Percentiles rank a stretch among this genome's conserved stretches.
phyloP scores from a whole-genome alignment of 2,113 vertebrate species.

The Cavia porcellus region DNA sequence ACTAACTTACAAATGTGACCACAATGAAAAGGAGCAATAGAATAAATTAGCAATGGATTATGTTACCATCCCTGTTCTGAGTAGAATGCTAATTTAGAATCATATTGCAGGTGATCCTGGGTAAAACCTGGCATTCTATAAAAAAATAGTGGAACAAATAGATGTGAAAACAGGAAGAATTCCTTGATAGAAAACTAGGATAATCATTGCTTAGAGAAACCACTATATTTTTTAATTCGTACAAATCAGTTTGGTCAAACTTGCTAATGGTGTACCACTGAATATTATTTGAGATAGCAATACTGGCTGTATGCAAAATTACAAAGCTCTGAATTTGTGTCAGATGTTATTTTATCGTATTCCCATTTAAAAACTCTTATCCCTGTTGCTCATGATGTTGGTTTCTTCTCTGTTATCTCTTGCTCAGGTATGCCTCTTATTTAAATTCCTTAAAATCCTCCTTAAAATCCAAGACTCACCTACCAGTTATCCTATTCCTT shows the following conservation, averaged over 20 bases:
- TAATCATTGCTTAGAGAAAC: constrained; percentile 3
- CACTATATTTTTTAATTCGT: constrained; percentile 13
- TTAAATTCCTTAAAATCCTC: background rate
- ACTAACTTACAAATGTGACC: background rate
- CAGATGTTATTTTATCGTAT: background rate
- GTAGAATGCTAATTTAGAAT: constrained; percentile 43
- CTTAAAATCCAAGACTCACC: background rate
- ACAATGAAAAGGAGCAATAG: background rate
- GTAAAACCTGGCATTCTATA: background rate
- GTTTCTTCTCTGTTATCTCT: background rate
- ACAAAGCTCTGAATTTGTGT: background rate
- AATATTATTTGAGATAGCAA: constrained; percentile 21
- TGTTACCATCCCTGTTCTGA: constrained; percentile 31
- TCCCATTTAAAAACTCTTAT: background rate
- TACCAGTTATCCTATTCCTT: constrained; percentile 23
- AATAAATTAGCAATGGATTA: background rate
- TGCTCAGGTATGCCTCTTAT: background rate
- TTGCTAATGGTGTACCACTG: background rate
- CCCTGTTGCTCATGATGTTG: background rate
- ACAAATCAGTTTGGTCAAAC: constrained; percentile 13
- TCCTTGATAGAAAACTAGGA: constrained; percentile 26
- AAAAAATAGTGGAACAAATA: constrained; percentile 35
- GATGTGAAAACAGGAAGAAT: background rate
- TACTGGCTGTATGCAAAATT: background rate
- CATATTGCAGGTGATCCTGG: constrained; percentile 36